Conservation (phyloP, 2,888 invertebrate genomes). For the Epicampocera succincta region DNA sequence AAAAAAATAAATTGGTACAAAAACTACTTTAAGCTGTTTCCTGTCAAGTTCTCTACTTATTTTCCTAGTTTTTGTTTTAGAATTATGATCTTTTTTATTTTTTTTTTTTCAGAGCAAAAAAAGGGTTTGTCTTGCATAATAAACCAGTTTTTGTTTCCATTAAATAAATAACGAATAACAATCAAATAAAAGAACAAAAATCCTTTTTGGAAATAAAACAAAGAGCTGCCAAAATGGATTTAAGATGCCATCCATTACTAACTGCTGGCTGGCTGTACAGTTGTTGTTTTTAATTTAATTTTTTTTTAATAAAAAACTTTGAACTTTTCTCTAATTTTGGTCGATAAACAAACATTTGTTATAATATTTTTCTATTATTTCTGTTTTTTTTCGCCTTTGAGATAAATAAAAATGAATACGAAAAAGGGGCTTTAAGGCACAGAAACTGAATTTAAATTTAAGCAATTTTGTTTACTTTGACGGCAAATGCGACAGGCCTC, state of each 20-base stretch:
- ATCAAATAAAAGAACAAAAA: conserved; percentile 66
- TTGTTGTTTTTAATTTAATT: conserved; percentile 5
- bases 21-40: too few relatives aligned
- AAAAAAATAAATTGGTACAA: too few relatives aligned
- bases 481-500: conserved; percentile 14
- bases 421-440: conserved; percentile 45
- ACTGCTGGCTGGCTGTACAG: background rate
- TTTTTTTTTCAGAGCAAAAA: conserved; percentile 24
- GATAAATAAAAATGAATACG: background rate
- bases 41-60: too few relatives aligned
- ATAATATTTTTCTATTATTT: conserved; percentile 10
- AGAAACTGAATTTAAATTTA: conserved; percentile 11
- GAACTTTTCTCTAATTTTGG: conserved; percentile 12
- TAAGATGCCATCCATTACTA: conserved; percentile 1
- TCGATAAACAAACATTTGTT: background rate
- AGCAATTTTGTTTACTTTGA: conserved; percentile 47
- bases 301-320: conserved; percentile 23
- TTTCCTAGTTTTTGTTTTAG: too few relatives aligned
- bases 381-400: background rate
- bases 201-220: conserved; percentile 65
- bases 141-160: conserved; percentile 74
- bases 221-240: conserved; percentile 34
- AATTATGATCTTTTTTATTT: too few relatives aligned
- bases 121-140: conserved; percentile 77
- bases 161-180: conserved; percentile 74